Base-by-base conservation (phyloP, 1,140 invertebrate genomes). In the Anoplolepis gracilipes region DNA sequence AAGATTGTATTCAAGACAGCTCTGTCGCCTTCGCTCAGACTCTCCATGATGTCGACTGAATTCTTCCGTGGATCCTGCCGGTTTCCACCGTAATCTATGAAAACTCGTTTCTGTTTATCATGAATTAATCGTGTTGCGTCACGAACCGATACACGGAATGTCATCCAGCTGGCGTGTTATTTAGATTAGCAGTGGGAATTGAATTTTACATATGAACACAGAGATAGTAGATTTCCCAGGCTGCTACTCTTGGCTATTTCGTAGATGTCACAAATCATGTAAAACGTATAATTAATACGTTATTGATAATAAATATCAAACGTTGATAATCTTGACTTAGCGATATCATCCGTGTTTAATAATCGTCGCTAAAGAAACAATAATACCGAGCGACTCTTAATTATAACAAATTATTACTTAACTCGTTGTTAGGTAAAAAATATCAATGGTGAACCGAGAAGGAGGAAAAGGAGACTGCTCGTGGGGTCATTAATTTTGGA, bases 1-100 rank as follows among this genome's bases (percentile, higher is more conserved):
- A 97, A 96, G 86, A 97, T 96, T 59, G 93, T 92, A 79, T 96
- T 96, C 36, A 97, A 89, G 84, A 97, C 94, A 33, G 94, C 94
- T 88, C 94, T 93, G 89, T 96, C 96, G 79, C 94, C 90, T 85
- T 95, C 89, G 82, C 89, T 92, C 30, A 93, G 81, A 22, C 69
- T 86, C 25, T 93, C 85, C 92, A 93, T 93, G 78, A 64, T 64
- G 19, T 70, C 72, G 70, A 84, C 55, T 76, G 55, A 77, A 61
- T 39, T 57, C 62, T 77, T 33, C 22, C 59, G 6, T 25, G n/a
- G 46, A 81, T 70, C 36, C 19, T 22, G 11, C 61, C 61, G 30
- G 16, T 76, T 84, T 75, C 46, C 46, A 70, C 33, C 55, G 59
- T 19, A 11, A 2, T 36, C 55, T 16, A 62, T 19, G 67, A 25